A percentile compares a stretch with the other conserved stretches of the same genome.
Evolutionary conservation across 2,797 vertebrate genomes (phyloP).

Genomic region (Loriculus beryllinus): DNA sequence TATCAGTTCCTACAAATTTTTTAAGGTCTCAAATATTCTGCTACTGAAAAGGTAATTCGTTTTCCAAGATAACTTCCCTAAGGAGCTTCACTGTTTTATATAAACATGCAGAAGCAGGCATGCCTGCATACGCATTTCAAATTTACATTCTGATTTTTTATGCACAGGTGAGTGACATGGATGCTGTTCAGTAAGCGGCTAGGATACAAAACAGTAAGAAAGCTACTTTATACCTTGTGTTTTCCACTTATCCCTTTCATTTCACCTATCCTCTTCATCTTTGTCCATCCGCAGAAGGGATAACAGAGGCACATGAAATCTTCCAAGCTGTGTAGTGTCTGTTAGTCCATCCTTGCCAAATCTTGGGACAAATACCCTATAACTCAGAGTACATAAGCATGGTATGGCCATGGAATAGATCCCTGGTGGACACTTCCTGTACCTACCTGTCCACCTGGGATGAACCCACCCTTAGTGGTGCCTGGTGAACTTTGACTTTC

Average conservation of each 20-base stretch:
- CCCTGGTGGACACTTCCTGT: neutral
- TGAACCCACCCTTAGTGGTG: neutral
- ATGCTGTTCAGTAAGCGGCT: neutral
- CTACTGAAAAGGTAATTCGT: neutral
- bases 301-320: neutral
- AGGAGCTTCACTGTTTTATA: neutral
- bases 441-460: too few relatives aligned
- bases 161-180: neutral
- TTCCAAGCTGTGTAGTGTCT: neutral
- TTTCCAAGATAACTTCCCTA: neutral
- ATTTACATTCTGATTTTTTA: neutral
- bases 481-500: neutral
- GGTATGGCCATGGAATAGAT: neutral
- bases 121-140: neutral
- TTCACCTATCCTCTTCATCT: neutral
- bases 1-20: neutral
- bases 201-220: neutral
- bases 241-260: neutral
- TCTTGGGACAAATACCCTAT: neutral
- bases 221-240: neutral
- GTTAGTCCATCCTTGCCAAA: neutral
- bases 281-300: neutral
- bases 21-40: neutral
- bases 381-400: neutral
- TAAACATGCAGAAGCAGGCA: neutral